Evolutionary conservation across 2,797 vertebrate species (phyloP).

Genomic region (Danio jaintianensis): DNA sequence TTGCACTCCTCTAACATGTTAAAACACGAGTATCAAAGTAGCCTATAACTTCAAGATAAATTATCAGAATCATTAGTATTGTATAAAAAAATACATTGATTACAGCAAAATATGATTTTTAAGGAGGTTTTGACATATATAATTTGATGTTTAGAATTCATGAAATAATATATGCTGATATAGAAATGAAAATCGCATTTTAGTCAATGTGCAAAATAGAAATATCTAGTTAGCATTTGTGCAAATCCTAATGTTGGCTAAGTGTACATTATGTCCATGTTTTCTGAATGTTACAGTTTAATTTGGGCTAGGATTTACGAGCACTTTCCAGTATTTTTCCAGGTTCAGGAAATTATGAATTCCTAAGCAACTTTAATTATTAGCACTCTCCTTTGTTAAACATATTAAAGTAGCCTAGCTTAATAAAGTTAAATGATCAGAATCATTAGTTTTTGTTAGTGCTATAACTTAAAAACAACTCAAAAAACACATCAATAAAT

Average conservation of each 20-base stretch:
- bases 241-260: too few species aligned
- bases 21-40: neutral
- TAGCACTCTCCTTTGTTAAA: neutral
- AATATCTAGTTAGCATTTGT: too few species aligned
- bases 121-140: too few species aligned
- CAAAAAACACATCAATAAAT: neutral
- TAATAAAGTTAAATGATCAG: neutral
- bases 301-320: neutral
- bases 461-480: neutral
- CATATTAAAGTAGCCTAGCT: neutral
- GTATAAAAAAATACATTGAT: neutral
- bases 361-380: neutral
- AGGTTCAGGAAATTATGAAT: neutral
- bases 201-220: too few species aligned
- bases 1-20: neutral
- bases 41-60: neutral
- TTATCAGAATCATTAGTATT: neutral
- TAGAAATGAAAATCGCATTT: too few species aligned
- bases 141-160: too few species aligned
- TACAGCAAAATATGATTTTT: too few species aligned
- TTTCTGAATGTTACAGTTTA: neutral
- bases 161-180: too few species aligned
- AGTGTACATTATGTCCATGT: neutral
- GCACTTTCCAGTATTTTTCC: neutral
- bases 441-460: neutral